A percentile compares a stretch with the other conserved stretches of the same genome.
Evolutionary conservation across 2,113 vertebrate species (phyloP).

Genomic region (Psittacula cyanocephala): DNA sequence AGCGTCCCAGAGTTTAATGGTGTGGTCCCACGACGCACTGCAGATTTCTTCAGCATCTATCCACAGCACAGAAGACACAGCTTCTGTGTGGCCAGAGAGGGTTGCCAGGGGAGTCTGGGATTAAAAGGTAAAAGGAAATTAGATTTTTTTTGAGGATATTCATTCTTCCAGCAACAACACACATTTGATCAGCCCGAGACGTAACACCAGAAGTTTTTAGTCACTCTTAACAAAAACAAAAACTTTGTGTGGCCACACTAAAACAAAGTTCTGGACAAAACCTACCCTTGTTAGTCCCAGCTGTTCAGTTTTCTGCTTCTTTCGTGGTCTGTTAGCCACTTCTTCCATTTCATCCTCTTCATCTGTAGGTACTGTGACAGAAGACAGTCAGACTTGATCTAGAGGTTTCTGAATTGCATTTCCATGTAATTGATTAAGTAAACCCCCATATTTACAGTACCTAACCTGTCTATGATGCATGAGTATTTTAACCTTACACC

Average conservation of each 20-base stretch:
- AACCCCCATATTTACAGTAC: background rate
- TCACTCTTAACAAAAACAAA: background rate
- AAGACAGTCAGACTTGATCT: background rate
- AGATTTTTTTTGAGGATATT: too few species aligned
- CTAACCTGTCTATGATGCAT: background rate
- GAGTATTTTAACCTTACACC: background rate
- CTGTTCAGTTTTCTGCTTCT: slow-evolving; percentile 97
- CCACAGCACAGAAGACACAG: slow-evolving; percentile 92
- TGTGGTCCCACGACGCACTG: slow-evolving; percentile 97
- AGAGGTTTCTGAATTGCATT: background rate
- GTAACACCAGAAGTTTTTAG: background rate
- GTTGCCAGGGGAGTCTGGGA: slow-evolving; percentile 91
- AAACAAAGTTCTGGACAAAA: background rate
- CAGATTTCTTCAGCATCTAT: slow-evolving; percentile 89
- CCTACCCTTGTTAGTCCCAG: slow-evolving; percentile 89
- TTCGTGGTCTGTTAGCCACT: slow-evolving; percentile 84
- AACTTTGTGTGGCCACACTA: background rate
- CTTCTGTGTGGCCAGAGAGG: slow-evolving; percentile 92
- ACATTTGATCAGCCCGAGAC: background rate
- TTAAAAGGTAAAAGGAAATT: background rate
- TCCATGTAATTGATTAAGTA: background rate
- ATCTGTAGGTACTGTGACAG: slow-evolving; percentile 85
- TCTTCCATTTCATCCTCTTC: slow-evolving; percentile 92
- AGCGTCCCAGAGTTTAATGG: slow-evolving; percentile 90
- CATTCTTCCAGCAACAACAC: background rate